Evolutionary conservation across 2,888 invertebrate genomes (phyloP), one percentile per base, ranked within the genome.

Genomic region (Siphonodentalium dalli): DNA sequence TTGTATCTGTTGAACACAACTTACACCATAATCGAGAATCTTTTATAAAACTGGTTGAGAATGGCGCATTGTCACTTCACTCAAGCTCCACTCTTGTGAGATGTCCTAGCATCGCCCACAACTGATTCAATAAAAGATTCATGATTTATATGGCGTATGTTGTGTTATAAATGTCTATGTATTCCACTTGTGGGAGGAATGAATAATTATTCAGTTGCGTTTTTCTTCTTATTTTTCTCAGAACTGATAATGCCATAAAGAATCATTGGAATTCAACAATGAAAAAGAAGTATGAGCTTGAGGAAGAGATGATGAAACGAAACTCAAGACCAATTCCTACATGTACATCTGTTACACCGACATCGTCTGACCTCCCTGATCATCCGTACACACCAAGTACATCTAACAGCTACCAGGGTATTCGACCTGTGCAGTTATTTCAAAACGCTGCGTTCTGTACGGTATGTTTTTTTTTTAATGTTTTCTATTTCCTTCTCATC

Each of bases 181-280:
- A n/a, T n/a, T n/a, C 43, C 11, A n/a, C n/a, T n/a, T n/a, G n/a
- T n/a, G n/a, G n/a, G n/a, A n/a, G n/a, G n/a, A n/a, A 15, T 34
- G 18, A n/a, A 34, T n/a, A 15, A 18, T 8, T 11, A 24, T 15
- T 9, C 7, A 43, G 23, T n/a, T 43, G 43, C 11, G n/a, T n/a
- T n/a, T n/a, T n/a, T 47, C 11, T 54, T 42, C 35, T 48, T 37
- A 21, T 21, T 37, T n/a, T 34, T 52, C 54, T n/a, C 54, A 90
- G 97, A 79, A 97, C 97, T n/a, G 97, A 98, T 84, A 98, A 98
- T 84, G 96, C 97, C 42, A 97, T 98, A 68, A 98, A 98, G 82
- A 98, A 98, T 82, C 97, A 98, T 80, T 98, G 97, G 97, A 98
- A 98, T 83, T 96, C 95, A 0, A 96, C 96, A 1, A 95, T 97